Evolutionary conservation across 2,888 invertebrate species (phyloP).

Genomic region (Calliphora vomitoria): DNA sequence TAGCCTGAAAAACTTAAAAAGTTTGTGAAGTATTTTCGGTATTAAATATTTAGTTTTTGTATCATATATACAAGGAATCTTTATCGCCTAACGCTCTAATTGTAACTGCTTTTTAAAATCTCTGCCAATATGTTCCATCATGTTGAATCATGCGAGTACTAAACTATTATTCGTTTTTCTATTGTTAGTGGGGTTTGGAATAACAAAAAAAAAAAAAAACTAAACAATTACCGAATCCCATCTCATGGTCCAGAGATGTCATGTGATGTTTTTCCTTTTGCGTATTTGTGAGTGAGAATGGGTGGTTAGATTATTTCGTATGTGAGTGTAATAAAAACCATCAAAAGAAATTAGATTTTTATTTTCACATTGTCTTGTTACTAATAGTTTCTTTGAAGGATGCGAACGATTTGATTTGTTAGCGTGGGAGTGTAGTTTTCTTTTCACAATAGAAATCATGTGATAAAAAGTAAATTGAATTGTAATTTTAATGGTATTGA

Average conservation of each 20-base stretch:
- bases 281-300: neutral
- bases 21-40: too few relatives aligned
- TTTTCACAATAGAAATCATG: constrained; percentile 12
- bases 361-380: constrained; percentile 47
- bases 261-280: constrained; percentile 35
- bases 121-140: neutral
- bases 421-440: neutral
- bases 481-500: constrained; percentile 30
- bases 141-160: neutral
- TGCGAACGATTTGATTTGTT: constrained; percentile 33
- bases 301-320: neutral
- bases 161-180: neutral
- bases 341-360: constrained; percentile 55
- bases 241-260: constrained; percentile 61
- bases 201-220: neutral
- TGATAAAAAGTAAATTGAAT: constrained; percentile 35
- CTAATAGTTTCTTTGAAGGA: constrained; percentile 54
- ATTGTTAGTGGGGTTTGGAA: neutral
- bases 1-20: too few relatives aligned
- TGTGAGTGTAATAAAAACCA: neutral
- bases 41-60: too few relatives aligned
- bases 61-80: too few relatives aligned
- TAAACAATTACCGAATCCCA: constrained; percentile 65
- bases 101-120: neutral
- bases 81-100: neutral